These are phyloP conservation scores for Polyommatus iphigenia DNA, from an alignment of 2,888 invertebrate species.

Conservation along the genomic window DNA sequence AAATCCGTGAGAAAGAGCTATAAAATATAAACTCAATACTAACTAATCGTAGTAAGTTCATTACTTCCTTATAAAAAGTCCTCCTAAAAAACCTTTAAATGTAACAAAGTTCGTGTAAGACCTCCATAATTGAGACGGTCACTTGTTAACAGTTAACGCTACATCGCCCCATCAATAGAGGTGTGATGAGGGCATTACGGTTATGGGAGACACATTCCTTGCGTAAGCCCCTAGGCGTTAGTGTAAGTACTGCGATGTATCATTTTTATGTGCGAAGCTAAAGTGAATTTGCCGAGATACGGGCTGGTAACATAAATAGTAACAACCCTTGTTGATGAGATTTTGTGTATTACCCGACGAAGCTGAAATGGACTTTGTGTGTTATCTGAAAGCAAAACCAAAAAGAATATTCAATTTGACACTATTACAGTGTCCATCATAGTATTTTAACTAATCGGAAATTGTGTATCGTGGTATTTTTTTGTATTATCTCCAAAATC, in stretches of 20 bases:
- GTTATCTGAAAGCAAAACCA: too few relatives aligned
- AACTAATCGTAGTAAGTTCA: too few relatives aligned
- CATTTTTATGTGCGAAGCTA: conserved; percentile 47
- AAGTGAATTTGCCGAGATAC: conserved; percentile 77
- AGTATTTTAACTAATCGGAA: too few relatives aligned
- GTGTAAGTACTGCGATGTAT: conserved; percentile 56
- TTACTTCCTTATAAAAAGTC: not conserved
- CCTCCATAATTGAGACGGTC: not conserved
- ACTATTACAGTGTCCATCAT: too few relatives aligned
- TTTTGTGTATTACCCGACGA: not conserved
- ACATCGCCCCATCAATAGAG: conserved; percentile 42
- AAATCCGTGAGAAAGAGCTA: too few relatives aligned
- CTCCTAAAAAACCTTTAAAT: not conserved
- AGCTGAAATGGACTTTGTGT: not conserved
- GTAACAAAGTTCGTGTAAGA: not conserved
- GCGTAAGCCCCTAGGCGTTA: conserved; percentile 60
- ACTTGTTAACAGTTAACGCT: not conserved
- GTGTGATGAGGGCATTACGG: conserved; percentile 49
- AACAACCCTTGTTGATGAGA: conserved; percentile 10
- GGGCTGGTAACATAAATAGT: conserved; percentile 49
- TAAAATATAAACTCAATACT: too few relatives aligned
- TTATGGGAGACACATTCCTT: conserved; percentile 50
- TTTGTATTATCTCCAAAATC: too few relatives aligned
- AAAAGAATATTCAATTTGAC: too few relatives aligned
- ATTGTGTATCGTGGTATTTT: too few relatives aligned